These are phyloP conservation scores for Megaceryle alcyon DNA, from an alignment of 2,797 vertebrate genomes.

Conservation along the genomic window DNA sequence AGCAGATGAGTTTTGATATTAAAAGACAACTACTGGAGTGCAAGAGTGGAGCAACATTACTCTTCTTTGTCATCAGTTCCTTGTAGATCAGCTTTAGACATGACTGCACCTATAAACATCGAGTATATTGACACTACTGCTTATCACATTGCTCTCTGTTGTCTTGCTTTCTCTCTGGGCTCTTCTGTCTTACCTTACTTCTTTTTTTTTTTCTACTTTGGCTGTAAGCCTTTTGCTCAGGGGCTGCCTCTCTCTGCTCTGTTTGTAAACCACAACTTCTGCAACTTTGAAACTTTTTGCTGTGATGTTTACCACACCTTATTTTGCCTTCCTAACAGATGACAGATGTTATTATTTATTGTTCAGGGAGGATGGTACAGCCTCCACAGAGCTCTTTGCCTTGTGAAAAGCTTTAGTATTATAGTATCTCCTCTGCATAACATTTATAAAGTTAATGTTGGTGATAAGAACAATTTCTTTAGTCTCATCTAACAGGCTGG, in stretches of 20 bases:
- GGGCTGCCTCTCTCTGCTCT: background rate
- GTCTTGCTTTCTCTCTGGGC: background rate
- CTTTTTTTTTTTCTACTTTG: background rate
- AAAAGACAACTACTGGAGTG: background rate
- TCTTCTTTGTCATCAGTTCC: background rate
- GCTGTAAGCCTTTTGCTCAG: background rate
- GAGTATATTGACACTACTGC: background rate
- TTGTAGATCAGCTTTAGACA: background rate
- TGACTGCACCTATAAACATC: background rate
- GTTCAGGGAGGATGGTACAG: background rate
- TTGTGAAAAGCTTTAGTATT: background rate
- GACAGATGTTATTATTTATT: background rate
- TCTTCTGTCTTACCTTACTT: background rate
- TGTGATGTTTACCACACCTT: background rate
- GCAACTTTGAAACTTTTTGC: background rate
- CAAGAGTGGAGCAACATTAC: background rate
- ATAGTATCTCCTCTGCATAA: background rate
- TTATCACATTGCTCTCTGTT: background rate
- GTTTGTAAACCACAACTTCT: constrained; percentile 3
- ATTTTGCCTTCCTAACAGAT: background rate
- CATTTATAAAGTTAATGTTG: background rate
- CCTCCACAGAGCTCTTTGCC: background rate
- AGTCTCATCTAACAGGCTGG: constrained; percentile 76
- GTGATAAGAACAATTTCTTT: background rate
- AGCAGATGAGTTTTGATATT: background rate